A percentile compares a stretch with the other conserved stretches of the same genome.
These are phyloP conservation scores for Anolis apletophallus DNA, from an alignment of 2,797 vertebrate species.

Conservation along the genomic window DNA sequence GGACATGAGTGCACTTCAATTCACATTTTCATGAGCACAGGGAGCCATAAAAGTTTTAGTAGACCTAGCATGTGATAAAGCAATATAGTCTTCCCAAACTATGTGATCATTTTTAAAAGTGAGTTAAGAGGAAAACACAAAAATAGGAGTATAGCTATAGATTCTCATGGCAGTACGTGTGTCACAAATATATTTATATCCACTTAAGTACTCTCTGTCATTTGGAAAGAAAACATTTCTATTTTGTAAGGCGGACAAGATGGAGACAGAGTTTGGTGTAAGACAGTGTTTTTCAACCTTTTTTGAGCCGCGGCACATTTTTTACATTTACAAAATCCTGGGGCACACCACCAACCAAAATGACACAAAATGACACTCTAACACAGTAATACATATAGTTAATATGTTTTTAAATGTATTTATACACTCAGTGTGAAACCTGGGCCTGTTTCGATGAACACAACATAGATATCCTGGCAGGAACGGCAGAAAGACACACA, in stretches of 20 bases:
- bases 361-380: no score
- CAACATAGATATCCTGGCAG: no score
- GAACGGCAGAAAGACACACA: no score
- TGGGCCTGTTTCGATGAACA: no score
- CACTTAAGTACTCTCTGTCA: slow-evolving; percentile 54
- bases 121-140: slow-evolving; percentile 21
- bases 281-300: no score
- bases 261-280: background rate
- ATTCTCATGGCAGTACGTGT: background rate
- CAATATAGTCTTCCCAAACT: slow-evolving; percentile 4
- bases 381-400: no score
- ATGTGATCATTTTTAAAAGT: slow-evolving; percentile 12
- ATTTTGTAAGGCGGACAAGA: background rate
- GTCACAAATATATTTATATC: background rate
- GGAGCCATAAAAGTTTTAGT: slow-evolving; percentile 49
- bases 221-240: slow-evolving; percentile 62
- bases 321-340: no score
- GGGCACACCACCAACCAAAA: no score
- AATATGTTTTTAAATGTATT: no score
- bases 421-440: no score
- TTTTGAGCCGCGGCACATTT: no score
- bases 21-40: slow-evolving; percentile 26
- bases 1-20: background rate
- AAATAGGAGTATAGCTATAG: background rate
- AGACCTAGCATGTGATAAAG: background rate